Evolutionary conservation across 1,140 invertebrate genomes (phyloP).

Genomic region (Heliconius hewitsoni): DNA sequence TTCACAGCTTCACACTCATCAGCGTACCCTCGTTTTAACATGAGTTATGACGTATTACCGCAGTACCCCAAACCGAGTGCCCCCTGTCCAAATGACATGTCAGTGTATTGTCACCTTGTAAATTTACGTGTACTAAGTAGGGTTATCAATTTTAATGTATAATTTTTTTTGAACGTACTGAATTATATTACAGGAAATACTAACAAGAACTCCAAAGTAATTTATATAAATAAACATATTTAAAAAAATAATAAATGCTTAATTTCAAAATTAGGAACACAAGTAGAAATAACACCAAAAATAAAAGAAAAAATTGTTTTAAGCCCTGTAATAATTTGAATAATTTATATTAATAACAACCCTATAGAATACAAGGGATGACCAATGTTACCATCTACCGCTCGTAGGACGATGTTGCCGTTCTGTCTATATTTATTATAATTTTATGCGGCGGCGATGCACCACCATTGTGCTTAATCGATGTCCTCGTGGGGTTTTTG

Average conservation of each 20-base stretch:
- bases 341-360: slow-evolving; percentile 31
- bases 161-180: background rate
- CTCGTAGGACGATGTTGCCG: slow-evolving; percentile 37
- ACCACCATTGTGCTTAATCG: slow-evolving; percentile 71
- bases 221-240: too few species aligned
- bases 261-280: too few species aligned
- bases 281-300: background rate
- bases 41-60: slow-evolving; percentile 76
- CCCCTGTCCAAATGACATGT: slow-evolving; percentile 71
- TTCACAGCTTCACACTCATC: slow-evolving; percentile 66
- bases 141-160: background rate
- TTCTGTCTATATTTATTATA: slow-evolving; percentile 74
- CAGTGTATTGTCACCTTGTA: slow-evolving; percentile 70
- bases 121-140: slow-evolving; percentile 46
- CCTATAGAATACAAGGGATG: slow-evolving; percentile 47
- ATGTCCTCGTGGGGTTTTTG: slow-evolving; percentile 63
- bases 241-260: too few species aligned
- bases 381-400: slow-evolving; percentile 50
- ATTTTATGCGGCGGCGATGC: slow-evolving; percentile 73
- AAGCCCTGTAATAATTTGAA: background rate
- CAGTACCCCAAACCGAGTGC: slow-evolving; percentile 56
- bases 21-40: slow-evolving; percentile 65
- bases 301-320: background rate
- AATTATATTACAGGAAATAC: background rate
- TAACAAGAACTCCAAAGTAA: too few species aligned